Conservation (phyloP, 2,113 vertebrate species). For the Taxidea taxus region DNA sequence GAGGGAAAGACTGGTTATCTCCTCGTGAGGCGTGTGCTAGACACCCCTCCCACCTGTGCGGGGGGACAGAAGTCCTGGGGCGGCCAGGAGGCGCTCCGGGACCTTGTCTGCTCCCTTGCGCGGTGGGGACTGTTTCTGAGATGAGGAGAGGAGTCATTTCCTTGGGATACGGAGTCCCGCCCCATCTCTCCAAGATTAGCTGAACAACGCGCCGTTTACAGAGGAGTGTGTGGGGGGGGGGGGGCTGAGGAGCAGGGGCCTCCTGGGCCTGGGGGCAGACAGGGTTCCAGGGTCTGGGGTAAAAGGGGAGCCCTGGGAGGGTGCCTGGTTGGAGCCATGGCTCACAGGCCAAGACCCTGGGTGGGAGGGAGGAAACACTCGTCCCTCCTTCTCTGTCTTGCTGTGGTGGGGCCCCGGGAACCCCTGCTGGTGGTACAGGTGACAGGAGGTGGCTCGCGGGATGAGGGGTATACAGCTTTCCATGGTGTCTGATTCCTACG, state of each 20-base stretch:
- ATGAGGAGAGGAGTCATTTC: neutral
- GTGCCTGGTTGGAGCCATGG: neutral
- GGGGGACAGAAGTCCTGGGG: too few species aligned
- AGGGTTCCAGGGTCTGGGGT: neutral
- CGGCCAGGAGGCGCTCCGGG: fast-evolving
- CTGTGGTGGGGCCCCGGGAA: neutral
- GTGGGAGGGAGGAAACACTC: neutral
- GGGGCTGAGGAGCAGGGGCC: neutral
- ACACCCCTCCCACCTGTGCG: neutral
- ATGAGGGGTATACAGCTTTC: fast-evolving
- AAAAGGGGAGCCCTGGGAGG: neutral
- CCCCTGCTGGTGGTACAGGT: neutral
- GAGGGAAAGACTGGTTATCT: neutral
- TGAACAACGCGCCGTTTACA: neutral
- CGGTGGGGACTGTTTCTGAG: neutral
- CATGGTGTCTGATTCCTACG: neutral
- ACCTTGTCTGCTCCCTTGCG: neutral
- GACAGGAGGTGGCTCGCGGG: too few species aligned
- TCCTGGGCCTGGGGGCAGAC: fast-evolving
- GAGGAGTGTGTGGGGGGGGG: too few species aligned
- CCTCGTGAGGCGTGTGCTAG: fast-evolving
- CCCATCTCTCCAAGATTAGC: neutral
- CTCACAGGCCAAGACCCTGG: neutral
- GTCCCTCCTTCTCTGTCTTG: neutral
- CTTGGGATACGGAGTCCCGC: neutral